Conservation (phyloP, 2,797 vertebrate genomes). For the Carduelis carduelis region DNA sequence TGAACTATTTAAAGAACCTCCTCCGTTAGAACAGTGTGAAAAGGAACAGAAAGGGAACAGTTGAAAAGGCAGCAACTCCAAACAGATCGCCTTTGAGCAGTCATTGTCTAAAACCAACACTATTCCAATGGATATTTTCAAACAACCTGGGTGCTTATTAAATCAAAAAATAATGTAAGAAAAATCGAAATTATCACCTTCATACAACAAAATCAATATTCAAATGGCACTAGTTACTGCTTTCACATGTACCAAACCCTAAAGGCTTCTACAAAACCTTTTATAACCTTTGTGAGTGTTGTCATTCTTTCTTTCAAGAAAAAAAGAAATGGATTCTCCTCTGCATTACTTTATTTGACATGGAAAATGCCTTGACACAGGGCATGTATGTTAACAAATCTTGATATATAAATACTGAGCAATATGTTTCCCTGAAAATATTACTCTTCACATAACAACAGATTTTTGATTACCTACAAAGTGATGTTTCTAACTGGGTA, state of each 20-base stretch:
- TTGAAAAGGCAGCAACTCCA: not conserved
- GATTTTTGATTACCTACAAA: not conserved
- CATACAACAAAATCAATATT: not conserved
- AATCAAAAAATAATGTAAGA: not conserved
- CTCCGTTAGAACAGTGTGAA: not conserved
- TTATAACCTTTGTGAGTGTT: not conserved
- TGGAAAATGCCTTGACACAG: accelerated
- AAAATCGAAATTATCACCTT: not conserved
- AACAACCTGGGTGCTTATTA: not conserved
- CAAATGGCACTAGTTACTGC: not conserved
- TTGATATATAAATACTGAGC: not conserved
- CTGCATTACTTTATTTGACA: not conserved
- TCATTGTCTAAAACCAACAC: not conserved
- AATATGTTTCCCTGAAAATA: not conserved
- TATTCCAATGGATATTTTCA: not conserved
- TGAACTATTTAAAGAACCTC: not conserved
- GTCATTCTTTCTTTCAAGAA: not conserved
- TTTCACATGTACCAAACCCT: not conserved
- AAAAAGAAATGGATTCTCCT: not conserved
- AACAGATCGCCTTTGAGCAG: not conserved
- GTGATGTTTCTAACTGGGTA: not conserved
- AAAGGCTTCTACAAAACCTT: not conserved
- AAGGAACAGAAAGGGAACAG: not conserved
- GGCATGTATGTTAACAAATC: not conserved
- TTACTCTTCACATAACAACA: not conserved